Conservation (phyloP, 2,797 vertebrate species). For the Leontopithecus rosalia region DNA sequence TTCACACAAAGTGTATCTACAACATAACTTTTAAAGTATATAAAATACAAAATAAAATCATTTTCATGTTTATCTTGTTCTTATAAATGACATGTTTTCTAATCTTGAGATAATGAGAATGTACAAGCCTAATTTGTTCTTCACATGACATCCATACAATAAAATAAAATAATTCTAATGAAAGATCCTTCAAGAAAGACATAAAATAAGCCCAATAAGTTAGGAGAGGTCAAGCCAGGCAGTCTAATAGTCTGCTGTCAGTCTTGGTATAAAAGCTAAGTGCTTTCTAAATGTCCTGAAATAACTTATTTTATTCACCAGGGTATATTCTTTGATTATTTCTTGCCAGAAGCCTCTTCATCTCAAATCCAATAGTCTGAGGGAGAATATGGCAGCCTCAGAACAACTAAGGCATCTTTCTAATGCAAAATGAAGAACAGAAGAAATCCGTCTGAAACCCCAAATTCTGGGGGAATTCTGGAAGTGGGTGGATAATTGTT, state of each 20-base stretch:
- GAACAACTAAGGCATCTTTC: background rate
- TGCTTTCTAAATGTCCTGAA: background rate
- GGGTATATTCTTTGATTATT: background rate
- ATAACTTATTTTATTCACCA: background rate
- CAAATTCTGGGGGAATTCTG: slow-evolving; percentile 31
- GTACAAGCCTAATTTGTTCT: background rate
- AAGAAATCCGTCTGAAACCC: background rate
- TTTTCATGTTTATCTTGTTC: background rate
- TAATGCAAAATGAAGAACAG: background rate
- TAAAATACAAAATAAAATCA: background rate
- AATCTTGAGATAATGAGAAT: background rate
- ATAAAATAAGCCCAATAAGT: background rate
- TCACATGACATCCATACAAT: background rate
- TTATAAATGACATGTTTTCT: background rate
- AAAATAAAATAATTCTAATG: background rate
- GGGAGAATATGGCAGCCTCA: background rate
- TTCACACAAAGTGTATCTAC: background rate
- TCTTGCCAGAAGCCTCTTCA: background rate
- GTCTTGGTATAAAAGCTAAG: background rate
- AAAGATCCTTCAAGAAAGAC: background rate
- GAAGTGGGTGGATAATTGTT: background rate
- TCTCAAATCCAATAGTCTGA: background rate
- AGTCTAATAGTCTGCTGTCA: rapidly evolving
- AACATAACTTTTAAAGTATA: background rate
- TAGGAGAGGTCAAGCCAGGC: background rate